These are phyloP conservation scores for Andricus quercusramuli DNA, from an alignment of 2,888 invertebrate species.

Conservation along the genomic window DNA sequence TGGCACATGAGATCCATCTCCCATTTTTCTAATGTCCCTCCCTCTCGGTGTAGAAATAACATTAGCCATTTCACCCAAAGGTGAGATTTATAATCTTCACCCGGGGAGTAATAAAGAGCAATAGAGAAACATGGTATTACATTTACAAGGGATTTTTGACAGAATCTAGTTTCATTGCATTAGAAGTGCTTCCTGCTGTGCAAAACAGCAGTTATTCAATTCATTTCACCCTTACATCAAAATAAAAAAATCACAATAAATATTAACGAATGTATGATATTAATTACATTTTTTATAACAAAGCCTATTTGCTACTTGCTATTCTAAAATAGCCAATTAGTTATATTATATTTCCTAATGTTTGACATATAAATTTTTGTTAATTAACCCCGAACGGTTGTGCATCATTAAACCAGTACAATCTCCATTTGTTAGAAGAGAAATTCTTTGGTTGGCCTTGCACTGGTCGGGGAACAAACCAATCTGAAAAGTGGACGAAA, in stretches of 20 bases:
- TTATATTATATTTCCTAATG: background rate
- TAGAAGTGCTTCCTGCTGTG: background rate
- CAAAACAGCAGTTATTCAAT: background rate
- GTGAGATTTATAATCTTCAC: constrained; percentile 48
- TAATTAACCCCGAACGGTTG: background rate
- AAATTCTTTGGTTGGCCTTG: constrained; percentile 20
- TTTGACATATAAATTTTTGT: background rate
- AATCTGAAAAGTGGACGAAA: constrained; percentile 47
- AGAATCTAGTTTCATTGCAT: constrained; percentile 9
- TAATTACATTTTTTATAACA: no score
- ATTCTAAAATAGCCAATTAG: no score
- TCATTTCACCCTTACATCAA: background rate
- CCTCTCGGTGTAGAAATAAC: constrained; percentile 41
- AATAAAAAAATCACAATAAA: background rate
- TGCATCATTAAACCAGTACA: constrained; percentile 13
- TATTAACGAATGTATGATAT: no score
- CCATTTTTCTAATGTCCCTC: constrained; percentile 41
- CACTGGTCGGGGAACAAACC: constrained; percentile 29
- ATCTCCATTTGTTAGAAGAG: constrained; percentile 32
- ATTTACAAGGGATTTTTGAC: constrained; percentile 28
- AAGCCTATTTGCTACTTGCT: no score
- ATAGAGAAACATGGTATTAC: background rate
- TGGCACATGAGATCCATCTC: constrained; percentile 49
- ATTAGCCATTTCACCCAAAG: constrained; percentile 46
- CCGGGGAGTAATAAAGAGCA: constrained; percentile 5